These are phyloP conservation scores for Conopomorpha cramerella DNA, from an alignment of 1,140 invertebrate species.

Conservation along the genomic window DNA sequence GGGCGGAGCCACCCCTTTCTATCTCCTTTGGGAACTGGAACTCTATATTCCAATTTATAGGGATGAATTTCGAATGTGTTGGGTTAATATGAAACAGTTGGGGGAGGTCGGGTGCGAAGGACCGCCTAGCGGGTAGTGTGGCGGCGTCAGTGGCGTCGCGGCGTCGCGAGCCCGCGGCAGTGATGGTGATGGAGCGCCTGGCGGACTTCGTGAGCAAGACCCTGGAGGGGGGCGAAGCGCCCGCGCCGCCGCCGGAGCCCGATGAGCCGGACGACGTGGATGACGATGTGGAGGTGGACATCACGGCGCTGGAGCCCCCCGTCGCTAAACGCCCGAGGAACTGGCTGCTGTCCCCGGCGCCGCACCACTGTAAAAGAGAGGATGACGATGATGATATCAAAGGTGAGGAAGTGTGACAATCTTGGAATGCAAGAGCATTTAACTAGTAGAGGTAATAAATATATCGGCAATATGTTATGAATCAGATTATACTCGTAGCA, in stretches of 20 bases:
- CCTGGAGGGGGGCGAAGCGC: slow-evolving; percentile 43
- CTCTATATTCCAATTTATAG: slow-evolving; percentile 11
- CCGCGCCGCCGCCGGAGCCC: slow-evolving; percentile 39
- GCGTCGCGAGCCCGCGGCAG: slow-evolving; percentile 36
- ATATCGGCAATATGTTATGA: too few relatives aligned
- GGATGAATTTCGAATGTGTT: slow-evolving; percentile 8
- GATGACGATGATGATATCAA: slow-evolving; percentile 46
- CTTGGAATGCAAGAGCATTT: too few relatives aligned
- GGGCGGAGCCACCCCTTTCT: slow-evolving; percentile 40
- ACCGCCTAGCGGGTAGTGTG: slow-evolving; percentile 20
- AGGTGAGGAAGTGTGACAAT: too few relatives aligned
- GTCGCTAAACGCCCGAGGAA: slow-evolving; percentile 38
- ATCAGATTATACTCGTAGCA: too few relatives aligned
- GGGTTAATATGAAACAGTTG: slow-evolving; percentile 4
- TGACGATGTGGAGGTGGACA: slow-evolving; percentile 47
- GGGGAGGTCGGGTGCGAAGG: slow-evolving; percentile 12
- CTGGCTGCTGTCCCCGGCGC: slow-evolving; percentile 42
- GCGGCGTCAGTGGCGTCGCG: slow-evolving; percentile 32
- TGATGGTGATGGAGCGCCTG: slow-evolving; percentile 58
- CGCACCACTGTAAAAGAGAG: slow-evolving; percentile 32
- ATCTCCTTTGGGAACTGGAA: slow-evolving; percentile 13
- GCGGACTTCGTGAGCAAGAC: slow-evolving; percentile 56
- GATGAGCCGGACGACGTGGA: slow-evolving; percentile 32
- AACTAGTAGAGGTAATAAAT: too few relatives aligned
- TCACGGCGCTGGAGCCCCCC: slow-evolving; percentile 34